These are phyloP conservation scores for Callinectes sapidus DNA, from an alignment of 2,888 invertebrate genomes.

Conservation along the genomic window DNA sequence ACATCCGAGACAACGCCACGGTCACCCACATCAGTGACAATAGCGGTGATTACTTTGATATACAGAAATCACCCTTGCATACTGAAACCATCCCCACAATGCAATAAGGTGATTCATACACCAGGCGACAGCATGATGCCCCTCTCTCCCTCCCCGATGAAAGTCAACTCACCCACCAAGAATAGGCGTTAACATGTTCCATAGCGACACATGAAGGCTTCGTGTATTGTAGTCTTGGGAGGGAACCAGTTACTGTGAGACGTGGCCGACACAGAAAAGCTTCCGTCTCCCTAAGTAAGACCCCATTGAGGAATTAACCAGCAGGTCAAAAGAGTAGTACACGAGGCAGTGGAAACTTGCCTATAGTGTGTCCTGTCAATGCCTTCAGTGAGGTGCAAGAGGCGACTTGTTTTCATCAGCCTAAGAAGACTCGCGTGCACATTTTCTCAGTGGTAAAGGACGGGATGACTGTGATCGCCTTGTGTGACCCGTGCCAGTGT, in stretches of 20 bases:
- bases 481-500: background rate
- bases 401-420: background rate
- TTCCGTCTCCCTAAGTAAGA: background rate
- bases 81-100: background rate
- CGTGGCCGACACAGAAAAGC: background rate
- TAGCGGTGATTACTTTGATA: background rate
- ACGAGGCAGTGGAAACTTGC: background rate
- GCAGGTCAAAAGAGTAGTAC: background rate
- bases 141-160: background rate
- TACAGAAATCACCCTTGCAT: background rate
- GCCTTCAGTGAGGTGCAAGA: background rate
- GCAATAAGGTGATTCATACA: background rate
- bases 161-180: background rate
- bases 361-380: background rate
- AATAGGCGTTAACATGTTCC: background rate
- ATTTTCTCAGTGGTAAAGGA: background rate
- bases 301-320: background rate
- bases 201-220: background rate
- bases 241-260: background rate
- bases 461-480: background rate
- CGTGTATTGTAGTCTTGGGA: background rate
- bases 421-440: background rate
- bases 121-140: background rate
- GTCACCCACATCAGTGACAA: background rate
- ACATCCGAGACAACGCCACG: background rate